Evolutionary conservation across 2,888 invertebrate genomes (phyloP).

Genomic region (Horisme vitalbata): DNA sequence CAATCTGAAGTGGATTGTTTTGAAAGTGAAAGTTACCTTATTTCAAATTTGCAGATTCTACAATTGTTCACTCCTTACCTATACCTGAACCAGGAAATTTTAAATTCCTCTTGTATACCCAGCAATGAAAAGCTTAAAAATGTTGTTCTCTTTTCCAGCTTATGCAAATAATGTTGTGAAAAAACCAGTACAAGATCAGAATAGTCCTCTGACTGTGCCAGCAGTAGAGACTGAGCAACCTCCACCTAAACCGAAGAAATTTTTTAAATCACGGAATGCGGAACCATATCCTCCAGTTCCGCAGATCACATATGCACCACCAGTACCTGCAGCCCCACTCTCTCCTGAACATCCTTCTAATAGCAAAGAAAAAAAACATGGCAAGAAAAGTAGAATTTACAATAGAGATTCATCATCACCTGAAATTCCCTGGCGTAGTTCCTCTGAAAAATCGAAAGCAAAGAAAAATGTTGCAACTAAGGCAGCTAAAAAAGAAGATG

Average conservation of each 20-base stretch:
- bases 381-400: conserved; percentile 63
- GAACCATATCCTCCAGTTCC: conserved; percentile 82
- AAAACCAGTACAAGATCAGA: conserved; percentile 79
- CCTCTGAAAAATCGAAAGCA: conserved; percentile 69
- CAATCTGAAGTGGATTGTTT: conserved; percentile 2
- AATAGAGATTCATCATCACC: conserved; percentile 77
- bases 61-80: too few species aligned
- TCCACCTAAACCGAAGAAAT: conserved; percentile 92
- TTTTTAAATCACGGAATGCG: conserved; percentile 93
- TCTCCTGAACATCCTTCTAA: conserved; percentile 73
- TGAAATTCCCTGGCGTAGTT: conserved; percentile 70
- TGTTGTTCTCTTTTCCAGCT: conserved; percentile 57
- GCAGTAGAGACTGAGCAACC: conserved; percentile 78
- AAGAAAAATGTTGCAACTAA: conserved; percentile 72
- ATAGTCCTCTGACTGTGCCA: conserved; percentile 79
- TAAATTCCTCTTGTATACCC: neutral
- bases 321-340: conserved; percentile 68
- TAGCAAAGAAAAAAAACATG: conserved; percentile 67
- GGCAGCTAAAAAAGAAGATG: conserved; percentile 73
- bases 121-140: conserved; percentile 1
- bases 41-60: neutral
- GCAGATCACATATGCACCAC: conserved; percentile 78
- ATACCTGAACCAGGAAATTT: neutral
- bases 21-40: conserved; percentile 21
- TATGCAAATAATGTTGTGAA: conserved; percentile 67